These are phyloP conservation scores for Ictalurus furcatus DNA, from an alignment of 2,113 vertebrate species.

Conservation along the genomic window DNA sequence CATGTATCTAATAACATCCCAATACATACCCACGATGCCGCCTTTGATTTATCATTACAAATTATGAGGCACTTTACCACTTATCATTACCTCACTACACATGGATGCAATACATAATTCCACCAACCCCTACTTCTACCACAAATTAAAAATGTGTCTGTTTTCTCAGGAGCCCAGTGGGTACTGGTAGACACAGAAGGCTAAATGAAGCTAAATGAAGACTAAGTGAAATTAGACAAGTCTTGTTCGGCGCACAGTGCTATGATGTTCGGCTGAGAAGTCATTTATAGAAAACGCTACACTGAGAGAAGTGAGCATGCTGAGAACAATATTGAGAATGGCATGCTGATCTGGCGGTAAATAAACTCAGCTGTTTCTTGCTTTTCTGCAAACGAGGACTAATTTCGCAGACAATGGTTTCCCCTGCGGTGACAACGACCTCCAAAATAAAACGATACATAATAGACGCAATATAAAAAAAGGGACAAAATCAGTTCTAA, in stretches of 20 bases:
- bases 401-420: background rate
- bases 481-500: background rate
- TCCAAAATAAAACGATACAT: background rate
- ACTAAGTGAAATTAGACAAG: constrained; percentile 33
- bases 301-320: background rate
- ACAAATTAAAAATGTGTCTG: constrained; percentile 39
- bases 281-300: background rate
- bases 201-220: constrained; percentile 8
- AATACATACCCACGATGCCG: background rate
- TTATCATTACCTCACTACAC: constrained; percentile 18
- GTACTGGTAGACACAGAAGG: background rate
- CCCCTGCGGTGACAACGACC: background rate
- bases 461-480: background rate
- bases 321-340: background rate
- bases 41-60: constrained; percentile 62
- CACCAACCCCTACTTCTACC: background rate
- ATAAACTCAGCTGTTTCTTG: background rate
- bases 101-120: background rate
- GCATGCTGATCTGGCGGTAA: background rate
- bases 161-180: constrained; percentile 26
- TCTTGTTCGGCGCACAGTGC: constrained; percentile 30
- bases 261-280: background rate
- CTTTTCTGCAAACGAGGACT: background rate
- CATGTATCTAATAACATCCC: background rate
- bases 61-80: constrained; percentile 51